Evolutionary conservation across 2,113 vertebrate species (phyloP).

Genomic region (Mirza zaza): DNA sequence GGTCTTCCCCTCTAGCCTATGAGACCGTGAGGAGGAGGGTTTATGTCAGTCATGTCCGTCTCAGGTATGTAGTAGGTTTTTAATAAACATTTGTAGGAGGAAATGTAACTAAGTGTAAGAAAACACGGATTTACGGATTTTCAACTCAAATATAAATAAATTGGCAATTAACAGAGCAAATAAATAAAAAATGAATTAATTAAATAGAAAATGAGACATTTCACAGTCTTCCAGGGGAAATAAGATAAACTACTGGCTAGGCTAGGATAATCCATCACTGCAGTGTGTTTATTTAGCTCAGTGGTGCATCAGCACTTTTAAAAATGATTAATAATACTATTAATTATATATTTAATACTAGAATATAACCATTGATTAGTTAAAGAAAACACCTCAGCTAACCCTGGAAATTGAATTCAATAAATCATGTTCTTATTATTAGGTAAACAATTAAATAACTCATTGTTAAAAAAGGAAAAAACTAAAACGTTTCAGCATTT

Average conservation of each 20-base stretch:
- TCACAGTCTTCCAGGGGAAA: not conserved
- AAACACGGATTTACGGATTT: not conserved
- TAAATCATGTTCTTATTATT: not conserved
- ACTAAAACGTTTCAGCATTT: not conserved
- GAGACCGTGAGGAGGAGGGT: not conserved
- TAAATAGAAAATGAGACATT: not conserved
- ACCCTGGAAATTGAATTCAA: not conserved
- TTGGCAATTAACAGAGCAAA: not conserved
- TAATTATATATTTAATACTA: not conserved
- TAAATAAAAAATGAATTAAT: not conserved
- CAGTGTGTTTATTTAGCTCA: not conserved
- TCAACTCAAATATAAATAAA: not conserved
- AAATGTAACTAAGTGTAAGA: not conserved
- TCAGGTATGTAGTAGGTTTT: not conserved
- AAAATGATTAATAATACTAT: not conserved
- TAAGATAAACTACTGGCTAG: not conserved
- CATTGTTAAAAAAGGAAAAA: not conserved
- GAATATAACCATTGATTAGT: not conserved
- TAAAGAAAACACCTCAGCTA: not conserved
- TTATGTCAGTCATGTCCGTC: not conserved
- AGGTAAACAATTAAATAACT: not conserved
- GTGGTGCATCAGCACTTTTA: too few species aligned
- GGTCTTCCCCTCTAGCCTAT: not conserved
- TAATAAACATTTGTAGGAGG: not conserved
- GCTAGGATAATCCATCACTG: not conserved